Percentiles rank a stretch among this genome's conserved stretches.
phyloP scores from a whole-genome alignment of 1,140 invertebrate genomes.

The Nylanderia fulva region DNA sequence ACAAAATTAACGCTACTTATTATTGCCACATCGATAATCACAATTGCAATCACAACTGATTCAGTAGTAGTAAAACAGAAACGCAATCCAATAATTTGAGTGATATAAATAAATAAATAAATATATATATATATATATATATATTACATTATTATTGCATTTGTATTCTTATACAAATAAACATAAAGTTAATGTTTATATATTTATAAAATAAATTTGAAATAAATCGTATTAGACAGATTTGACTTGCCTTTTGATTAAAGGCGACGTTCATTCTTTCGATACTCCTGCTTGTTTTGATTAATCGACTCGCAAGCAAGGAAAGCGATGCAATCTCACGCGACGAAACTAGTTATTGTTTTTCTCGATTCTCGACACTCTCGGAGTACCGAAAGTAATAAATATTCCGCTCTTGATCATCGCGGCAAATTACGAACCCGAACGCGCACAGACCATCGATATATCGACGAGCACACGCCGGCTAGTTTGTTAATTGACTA shows the following conservation, averaged over 20 bases:
- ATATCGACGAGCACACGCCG: not conserved
- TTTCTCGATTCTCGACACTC: constrained; percentile 13
- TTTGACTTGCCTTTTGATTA: constrained; percentile 10
- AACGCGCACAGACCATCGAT: constrained; percentile 23
- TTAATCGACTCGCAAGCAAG: constrained; percentile 35
- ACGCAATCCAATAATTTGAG: not conserved
- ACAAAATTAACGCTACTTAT: constrained; percentile 15
- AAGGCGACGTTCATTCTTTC: constrained; percentile 11
- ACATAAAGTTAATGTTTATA: not conserved
- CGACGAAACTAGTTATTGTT: constrained; percentile 34
- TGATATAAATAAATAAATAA: not conserved
- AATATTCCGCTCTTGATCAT: constrained; percentile 53
- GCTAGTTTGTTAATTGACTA: constrained; percentile 59
- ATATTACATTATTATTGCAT: not conserved
- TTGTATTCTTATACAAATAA: not conserved
- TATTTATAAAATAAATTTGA: constrained; percentile 11
- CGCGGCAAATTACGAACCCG: constrained; percentile 20
- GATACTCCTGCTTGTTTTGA: constrained; percentile 5
- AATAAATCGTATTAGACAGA: not conserved
- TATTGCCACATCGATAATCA: not conserved
- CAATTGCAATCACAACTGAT: not conserved
- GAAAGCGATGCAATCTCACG: constrained; percentile 35
- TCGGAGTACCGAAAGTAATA: constrained; percentile 37
- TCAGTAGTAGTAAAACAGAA: not conserved
- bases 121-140: not conserved